phyloP scores from a whole-genome alignment of 2,113 vertebrate species.

The Leucopternis melanops region DNA sequence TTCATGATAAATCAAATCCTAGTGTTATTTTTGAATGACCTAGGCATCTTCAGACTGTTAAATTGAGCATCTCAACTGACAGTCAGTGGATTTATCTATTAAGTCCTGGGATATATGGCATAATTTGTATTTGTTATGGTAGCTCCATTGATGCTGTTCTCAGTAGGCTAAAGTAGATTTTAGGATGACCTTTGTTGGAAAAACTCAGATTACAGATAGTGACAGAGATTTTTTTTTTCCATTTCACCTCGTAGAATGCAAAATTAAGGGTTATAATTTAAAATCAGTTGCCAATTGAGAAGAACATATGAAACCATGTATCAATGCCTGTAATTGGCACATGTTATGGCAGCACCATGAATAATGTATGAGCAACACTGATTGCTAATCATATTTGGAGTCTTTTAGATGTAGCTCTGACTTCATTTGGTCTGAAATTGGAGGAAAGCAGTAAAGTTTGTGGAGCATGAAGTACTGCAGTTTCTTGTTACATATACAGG shows the following conservation, averaged over 20 bases:
- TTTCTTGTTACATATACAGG: background rate
- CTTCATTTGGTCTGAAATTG: background rate
- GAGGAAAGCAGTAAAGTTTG: background rate
- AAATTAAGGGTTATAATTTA: background rate
- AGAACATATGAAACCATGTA: background rate
- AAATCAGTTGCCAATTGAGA: background rate
- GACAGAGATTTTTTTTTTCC: background rate
- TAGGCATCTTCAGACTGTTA: background rate
- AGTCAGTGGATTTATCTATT: background rate
- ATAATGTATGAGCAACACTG: background rate
- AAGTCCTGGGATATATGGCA: background rate
- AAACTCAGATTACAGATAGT: background rate
- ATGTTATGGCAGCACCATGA: background rate
- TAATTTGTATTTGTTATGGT: background rate
- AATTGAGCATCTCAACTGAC: background rate
- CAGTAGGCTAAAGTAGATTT: background rate
- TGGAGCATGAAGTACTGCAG: background rate
- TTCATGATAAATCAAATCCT: background rate
- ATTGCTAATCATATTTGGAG: background rate
- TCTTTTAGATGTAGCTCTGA: background rate
- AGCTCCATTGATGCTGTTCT: background rate
- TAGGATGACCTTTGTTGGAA: background rate
- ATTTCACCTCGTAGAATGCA: background rate
- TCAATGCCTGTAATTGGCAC: background rate
- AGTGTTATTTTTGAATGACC: background rate